These are phyloP conservation scores for Serripes groenlandicus DNA, from an alignment of 2,888 invertebrate species.

Conservation along the genomic window DNA sequence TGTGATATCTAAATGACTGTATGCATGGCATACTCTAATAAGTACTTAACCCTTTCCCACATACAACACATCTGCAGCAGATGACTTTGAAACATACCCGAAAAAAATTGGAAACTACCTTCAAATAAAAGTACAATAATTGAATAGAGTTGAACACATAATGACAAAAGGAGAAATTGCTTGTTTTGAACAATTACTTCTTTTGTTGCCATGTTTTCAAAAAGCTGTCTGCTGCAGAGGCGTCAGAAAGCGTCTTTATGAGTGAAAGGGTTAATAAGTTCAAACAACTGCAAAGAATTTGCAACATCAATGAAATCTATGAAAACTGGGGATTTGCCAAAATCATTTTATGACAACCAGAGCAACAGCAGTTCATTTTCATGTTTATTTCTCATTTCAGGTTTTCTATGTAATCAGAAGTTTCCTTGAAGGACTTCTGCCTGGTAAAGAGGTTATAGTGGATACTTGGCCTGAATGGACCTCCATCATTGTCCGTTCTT, in stretches of 20 bases:
- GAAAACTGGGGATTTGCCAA: no score
- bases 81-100: no score
- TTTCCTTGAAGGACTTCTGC: constrained; percentile 71
- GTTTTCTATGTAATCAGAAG: constrained; percentile 79
- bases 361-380: no score
- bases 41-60: no score
- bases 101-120: no score
- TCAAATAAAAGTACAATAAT: no score
- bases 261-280: background rate
- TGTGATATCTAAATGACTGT: no score
- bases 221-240: background rate
- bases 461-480: constrained; percentile 81
- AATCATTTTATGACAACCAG: no score
- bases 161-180: background rate
- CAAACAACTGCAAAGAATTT: background rate
- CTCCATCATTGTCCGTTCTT: constrained; percentile 77
- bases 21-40: no score
- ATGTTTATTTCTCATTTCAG: constrained; percentile 72
- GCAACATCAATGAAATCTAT: no score
- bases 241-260: background rate
- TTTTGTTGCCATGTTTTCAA: background rate
- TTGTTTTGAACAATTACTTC: background rate
- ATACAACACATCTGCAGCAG: no score
- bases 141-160: background rate
- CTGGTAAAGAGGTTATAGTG: constrained; percentile 80